A percentile compares a stretch with the other conserved stretches of the same genome.
phyloP scores from a whole-genome alignment of 2,888 invertebrate genomes.

The Urechis unicinctus region DNA sequence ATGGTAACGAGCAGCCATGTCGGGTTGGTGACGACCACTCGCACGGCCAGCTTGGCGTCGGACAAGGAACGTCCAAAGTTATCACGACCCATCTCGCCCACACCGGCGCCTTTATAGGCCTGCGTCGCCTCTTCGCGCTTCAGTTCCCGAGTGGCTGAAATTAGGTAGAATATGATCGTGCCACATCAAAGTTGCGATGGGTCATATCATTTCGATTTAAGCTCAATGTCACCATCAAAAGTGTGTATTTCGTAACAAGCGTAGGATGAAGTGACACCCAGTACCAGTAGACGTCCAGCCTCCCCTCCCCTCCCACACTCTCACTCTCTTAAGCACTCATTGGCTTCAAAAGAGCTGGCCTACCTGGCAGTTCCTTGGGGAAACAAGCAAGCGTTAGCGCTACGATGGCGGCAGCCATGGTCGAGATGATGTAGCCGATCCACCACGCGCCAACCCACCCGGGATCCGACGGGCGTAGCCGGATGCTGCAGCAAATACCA shows the following conservation, averaged over 20 bases:
- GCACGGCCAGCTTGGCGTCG: background rate
- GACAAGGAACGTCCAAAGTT: background rate
- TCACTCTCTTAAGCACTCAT: background rate
- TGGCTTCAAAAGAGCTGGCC: too few species aligned
- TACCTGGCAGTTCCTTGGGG: background rate
- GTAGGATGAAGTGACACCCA: too few species aligned
- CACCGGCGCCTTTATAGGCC: background rate
- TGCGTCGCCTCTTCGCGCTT: too few species aligned
- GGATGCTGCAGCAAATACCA: slow-evolving; percentile 1
- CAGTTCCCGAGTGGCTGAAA: too few species aligned
- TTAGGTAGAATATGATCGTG: too few species aligned
- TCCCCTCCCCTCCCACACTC: too few species aligned
- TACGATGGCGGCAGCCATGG: background rate
- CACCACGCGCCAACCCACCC: slow-evolving; percentile 13
- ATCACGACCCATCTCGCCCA: background rate
- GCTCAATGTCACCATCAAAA: too few species aligned
- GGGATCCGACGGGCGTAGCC: slow-evolving; percentile 5
- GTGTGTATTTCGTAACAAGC: too few species aligned
- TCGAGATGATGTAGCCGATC: slow-evolving; percentile 6
- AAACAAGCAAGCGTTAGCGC: background rate
- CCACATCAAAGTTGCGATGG: too few species aligned
- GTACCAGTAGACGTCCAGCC: too few species aligned
- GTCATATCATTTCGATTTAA: too few species aligned
- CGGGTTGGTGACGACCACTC: background rate
- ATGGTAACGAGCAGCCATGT: slow-evolving; percentile 61